Base-by-base conservation (phyloP, 2,888 invertebrate genomes). In the Mycalesis mineus region DNA sequence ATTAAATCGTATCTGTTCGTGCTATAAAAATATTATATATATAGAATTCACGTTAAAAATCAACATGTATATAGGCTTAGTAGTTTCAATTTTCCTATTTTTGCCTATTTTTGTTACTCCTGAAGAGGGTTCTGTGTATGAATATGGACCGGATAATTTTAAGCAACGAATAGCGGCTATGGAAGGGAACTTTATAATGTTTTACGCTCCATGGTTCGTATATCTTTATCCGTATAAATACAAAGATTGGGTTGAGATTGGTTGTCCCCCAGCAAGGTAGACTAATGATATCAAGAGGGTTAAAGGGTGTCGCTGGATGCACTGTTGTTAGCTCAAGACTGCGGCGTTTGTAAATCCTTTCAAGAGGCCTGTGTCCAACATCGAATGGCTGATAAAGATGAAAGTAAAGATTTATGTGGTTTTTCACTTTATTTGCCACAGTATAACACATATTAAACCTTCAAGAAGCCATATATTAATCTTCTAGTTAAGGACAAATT, bases 131-230 rank as follows among this genome's bases (percentile, higher is more conserved):
- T 47, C 91, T 84, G 66, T 91, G 75, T 84, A 82, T 58, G 82
- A 88, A 66, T 92, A 94, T 53, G 92, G 91, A 57, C 91, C 81
- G 13, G 91, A 92, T 58, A 92, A 91, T 71, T 95, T 95, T 72
- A 90, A 91, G 40, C 82, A 88, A 53, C 92, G 92, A 80, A 84
- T 91, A 72, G 89, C 91, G 64, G 91, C 92, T 73, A 92, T 84
- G 80, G 86, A 92, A 73, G 94, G 94, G 67, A 93, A 94, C 78
- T 95, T 95, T 77, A 90, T 95, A 1, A 93, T 95, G 92, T 95
- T 95, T 79, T 95, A 92, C 82, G 95, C 95, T 8, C 95, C 95
- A 48, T 95, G 95, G 95, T 95, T 84, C 90, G 92, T 83, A 70
- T 11, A 8, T 42, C 29, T 49, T 4, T 11, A 33, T 29, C 22